Conservation (phyloP, 2,113 vertebrate species). For the Pantherophis guttatus region DNA sequence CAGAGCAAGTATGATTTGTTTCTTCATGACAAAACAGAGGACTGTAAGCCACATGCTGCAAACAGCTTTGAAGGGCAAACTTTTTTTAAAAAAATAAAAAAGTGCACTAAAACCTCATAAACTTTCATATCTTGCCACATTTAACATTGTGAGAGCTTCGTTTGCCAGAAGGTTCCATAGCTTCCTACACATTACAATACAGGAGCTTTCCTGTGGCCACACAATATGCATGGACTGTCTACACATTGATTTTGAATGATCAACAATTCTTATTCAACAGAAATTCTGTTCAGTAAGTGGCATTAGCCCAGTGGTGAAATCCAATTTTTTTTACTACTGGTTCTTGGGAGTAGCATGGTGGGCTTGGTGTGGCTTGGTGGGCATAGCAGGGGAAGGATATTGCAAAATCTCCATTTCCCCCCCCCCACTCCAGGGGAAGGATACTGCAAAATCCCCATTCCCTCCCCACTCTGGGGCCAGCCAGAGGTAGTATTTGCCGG, state of each 20-base stretch:
- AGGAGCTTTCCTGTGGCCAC: too few relatives aligned
- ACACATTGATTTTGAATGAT: neutral
- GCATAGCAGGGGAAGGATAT: too few relatives aligned
- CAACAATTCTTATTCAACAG: neutral
- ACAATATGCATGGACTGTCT: neutral
- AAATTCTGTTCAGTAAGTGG: neutral
- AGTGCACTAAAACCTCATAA: neutral
- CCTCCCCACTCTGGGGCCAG: too few relatives aligned
- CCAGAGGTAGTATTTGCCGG: too few relatives aligned
- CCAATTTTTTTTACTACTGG: too few relatives aligned
- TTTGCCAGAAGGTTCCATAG: neutral
- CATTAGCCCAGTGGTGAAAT: neutral
- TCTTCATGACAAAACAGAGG: neutral
- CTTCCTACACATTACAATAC: neutral
- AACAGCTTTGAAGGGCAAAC: neutral
- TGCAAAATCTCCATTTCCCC: too few relatives aligned
- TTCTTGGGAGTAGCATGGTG: too few relatives aligned
- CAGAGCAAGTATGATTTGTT: neutral
- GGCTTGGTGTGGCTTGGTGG: too few relatives aligned
- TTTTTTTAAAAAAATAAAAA: neutral
- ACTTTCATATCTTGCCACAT: neutral
- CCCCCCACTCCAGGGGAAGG: too few relatives aligned
- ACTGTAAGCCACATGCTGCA: neutral
- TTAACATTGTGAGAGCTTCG: neutral
- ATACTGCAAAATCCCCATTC: too few relatives aligned